Conservation (phyloP, 2,888 invertebrate species). For the Pherbina coryleti region DNA sequence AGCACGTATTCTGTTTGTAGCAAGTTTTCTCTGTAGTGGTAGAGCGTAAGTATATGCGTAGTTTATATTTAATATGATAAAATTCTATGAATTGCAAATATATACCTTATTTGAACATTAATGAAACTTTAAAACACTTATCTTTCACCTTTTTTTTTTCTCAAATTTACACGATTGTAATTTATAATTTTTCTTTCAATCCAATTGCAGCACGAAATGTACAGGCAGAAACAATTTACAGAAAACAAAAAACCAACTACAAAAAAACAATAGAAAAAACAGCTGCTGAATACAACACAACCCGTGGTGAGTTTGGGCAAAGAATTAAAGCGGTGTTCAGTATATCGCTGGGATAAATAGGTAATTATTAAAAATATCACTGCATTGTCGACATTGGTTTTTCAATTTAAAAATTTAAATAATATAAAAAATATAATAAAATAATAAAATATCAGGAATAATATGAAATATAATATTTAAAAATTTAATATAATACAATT, state of each 20-base stretch:
- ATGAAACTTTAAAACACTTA: too few relatives aligned
- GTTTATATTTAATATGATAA: too few relatives aligned
- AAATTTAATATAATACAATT: too few relatives aligned
- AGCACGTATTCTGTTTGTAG: background rate
- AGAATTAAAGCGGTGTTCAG: background rate
- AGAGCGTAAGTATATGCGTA: background rate
- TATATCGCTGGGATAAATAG: background rate
- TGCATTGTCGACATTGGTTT: background rate
- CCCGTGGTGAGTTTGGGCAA: background rate
- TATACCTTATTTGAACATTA: background rate
- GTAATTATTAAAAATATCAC: background rate
- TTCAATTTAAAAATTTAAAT: background rate
- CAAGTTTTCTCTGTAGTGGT: background rate
- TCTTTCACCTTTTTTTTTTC: too few relatives aligned
- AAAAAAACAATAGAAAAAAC: background rate
- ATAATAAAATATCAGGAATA: background rate
- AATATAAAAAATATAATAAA: background rate
- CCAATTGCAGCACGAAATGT: too few relatives aligned
- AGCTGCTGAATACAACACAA: background rate
- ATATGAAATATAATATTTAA: too few relatives aligned
- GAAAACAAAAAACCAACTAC: background rate
- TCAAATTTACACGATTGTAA: too few relatives aligned
- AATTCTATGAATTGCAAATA: too few relatives aligned
- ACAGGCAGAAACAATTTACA: background rate
- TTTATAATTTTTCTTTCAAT: too few relatives aligned